Base-by-base conservation (phyloP, 1,140 invertebrate genomes). In the Goniozus legneri region DNA sequence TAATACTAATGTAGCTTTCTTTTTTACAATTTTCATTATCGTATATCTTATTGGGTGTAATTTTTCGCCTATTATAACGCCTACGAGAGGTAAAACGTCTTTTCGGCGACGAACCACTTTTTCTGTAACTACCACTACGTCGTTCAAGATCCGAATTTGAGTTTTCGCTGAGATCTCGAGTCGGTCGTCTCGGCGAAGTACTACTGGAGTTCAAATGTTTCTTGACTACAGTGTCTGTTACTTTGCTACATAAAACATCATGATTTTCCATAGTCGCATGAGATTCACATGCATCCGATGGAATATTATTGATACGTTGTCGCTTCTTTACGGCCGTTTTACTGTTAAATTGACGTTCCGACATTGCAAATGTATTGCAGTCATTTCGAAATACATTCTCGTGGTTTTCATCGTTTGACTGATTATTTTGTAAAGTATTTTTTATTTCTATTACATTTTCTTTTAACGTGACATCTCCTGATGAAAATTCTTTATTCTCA, bases 11-110 rank as follows among this genome's bases (percentile, higher is more conserved):
- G 36, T 59, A 67, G 18, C 52, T 39, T 15, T 68, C 65, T 2
- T 69, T 69, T 46, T 71, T 69, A 41, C 62, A 69, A 33, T 70
- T 69, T 43, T 71, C 65, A 15, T 64, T 58, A 15, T 69, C 70
- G 32, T 55, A 56, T n/a, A 64, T 51, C 0, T 60, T 34, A 36
- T 68, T 59, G 6, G 63, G 41, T 7, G 59, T 44, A 1, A 47
- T 32, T 1, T 56, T 58, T n/a, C 47, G 45, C 30, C 49, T 65
- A 31, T 52, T 41, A 7, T 51, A 55, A 1, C 63, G 45, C 32
- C 62, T 71, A 4, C 47, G 64, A 3, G 59, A 54, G 3, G 49
- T 47, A 10, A 55, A 50, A 4, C 57, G 55, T 43, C 42, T 63
- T 14, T 57, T 55, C 13, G 56, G 46, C 0, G 33, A 37, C 0